These are phyloP conservation scores for Arbacia lixula DNA, from an alignment of 53 echinoderm and acorn worm genomes.

Conservation along the genomic window DNA sequence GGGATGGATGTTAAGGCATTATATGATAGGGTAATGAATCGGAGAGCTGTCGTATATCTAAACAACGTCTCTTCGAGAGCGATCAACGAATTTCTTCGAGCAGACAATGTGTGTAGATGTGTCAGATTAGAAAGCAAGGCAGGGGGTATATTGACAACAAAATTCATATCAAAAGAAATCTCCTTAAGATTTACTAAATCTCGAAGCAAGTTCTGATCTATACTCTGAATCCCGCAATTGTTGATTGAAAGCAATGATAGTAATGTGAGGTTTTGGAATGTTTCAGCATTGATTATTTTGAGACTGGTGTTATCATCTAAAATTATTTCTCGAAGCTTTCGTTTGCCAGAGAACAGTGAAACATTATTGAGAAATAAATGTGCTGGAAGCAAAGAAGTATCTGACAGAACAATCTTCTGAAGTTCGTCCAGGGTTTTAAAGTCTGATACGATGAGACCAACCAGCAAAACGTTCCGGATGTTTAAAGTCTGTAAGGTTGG, in stretches of 20 bases:
- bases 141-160: slow-evolving; percentile 3
- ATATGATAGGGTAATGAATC: slow-evolving; percentile 9
- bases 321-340: slow-evolving; percentile 22
- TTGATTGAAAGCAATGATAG: slow-evolving; percentile 15
- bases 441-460: background rate
- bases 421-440: too few species aligned
- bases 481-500: slow-evolving; percentile 21
- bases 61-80: background rate
- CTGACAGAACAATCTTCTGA: too few species aligned
- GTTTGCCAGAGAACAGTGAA: slow-evolving; percentile 16
- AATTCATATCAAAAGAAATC: slow-evolving; percentile 2
- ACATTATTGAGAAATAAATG: slow-evolving; percentile 14
- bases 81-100: slow-evolving; percentile 9
- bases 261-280: slow-evolving; percentile 19
- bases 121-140: background rate
- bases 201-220: background rate
- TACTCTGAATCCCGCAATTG: slow-evolving; percentile 4
- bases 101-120: slow-evolving; percentile 4
- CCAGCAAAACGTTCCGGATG: background rate
- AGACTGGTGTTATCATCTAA: slow-evolving; percentile 10
- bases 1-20: slow-evolving; percentile 36
- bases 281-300: background rate
- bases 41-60: background rate
- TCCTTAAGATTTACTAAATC: slow-evolving; percentile 9
- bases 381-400: too few species aligned